Conservation (phyloP, 2,113 vertebrate genomes). For the Anguilla rostrata region DNA sequence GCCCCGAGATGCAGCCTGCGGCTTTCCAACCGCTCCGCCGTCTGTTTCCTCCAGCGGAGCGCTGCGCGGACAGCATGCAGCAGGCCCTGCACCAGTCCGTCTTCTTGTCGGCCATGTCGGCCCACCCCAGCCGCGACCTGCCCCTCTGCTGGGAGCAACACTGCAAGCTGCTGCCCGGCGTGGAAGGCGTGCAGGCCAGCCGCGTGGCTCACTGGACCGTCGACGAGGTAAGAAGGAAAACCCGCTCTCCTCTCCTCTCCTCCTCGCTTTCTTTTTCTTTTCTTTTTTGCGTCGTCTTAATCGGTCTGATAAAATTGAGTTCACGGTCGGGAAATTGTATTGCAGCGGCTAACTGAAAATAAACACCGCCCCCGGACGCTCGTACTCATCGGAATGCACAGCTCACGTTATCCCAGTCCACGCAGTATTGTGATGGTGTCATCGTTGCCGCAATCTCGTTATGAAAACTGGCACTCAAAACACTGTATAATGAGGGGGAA, state of each 20-base stretch:
- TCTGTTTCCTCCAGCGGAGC: conserved; percentile 45
- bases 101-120: conserved; percentile 67
- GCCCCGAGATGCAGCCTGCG: no score
- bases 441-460: neutral
- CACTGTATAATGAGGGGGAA: neutral
- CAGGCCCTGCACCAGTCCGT: conserved; percentile 60
- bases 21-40: conserved; percentile 6
- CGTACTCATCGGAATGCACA: neutral
- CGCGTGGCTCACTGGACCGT: conserved; percentile 64
- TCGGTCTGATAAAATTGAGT: neutral
- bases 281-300: neutral
- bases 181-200: conserved; percentile 53
- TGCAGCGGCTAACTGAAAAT: neutral
- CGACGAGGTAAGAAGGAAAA: conserved; percentile 62
- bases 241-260: no score
- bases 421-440: neutral
- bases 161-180: conserved; percentile 64
- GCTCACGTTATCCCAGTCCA: neutral
- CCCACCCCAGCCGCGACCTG: conserved; percentile 62
- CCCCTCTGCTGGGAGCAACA: conserved; percentile 66
- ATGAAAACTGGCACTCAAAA: neutral
- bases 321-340: neutral
- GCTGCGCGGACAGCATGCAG: conserved; percentile 47
- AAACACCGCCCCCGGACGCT: neutral
- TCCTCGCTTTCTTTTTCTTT: neutral